Conservation (phyloP, 1,140 invertebrate genomes). For the Campodea augens region DNA sequence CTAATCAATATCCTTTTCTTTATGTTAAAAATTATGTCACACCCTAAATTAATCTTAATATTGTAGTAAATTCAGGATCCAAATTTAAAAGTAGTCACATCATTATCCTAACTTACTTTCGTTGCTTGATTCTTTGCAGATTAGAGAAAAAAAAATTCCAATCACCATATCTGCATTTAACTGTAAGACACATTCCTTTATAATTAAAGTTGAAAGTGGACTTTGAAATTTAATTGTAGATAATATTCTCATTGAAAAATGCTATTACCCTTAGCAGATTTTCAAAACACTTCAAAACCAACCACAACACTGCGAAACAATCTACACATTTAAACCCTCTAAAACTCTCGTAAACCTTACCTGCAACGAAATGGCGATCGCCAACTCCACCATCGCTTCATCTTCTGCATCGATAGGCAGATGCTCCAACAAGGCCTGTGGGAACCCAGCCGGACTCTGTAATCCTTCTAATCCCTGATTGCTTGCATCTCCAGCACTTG, state of each 20-base stretch:
- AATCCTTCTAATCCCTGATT: no score
- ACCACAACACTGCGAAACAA: no score
- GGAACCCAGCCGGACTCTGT: constrained; percentile 44
- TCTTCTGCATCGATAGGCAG: constrained; percentile 82
- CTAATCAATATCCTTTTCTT: no score
- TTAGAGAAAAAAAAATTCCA: background rate
- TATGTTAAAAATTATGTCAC: no score
- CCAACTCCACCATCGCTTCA: constrained; percentile 88
- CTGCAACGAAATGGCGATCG: constrained; percentile 83
- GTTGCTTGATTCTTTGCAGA: constrained; percentile 6
- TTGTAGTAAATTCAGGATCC: background rate
- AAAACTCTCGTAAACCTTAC: no score
- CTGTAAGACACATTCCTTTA: background rate
- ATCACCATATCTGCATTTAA: background rate
- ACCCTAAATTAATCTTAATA: no score
- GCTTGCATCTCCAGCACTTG: constrained; percentile 2
- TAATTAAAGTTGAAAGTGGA: background rate
- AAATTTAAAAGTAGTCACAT: background rate
- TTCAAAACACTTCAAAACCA: no score
- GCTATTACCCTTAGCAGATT: no score
- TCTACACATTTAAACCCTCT: no score
- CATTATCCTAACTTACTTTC: constrained; percentile 2
- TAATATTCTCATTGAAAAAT: constrained; percentile 1
- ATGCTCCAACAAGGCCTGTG: constrained; percentile 53
- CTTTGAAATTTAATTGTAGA: background rate